Evolutionary conservation across 2,113 vertebrate genomes (phyloP).

Genomic region (Patagioenas fasciata): DNA sequence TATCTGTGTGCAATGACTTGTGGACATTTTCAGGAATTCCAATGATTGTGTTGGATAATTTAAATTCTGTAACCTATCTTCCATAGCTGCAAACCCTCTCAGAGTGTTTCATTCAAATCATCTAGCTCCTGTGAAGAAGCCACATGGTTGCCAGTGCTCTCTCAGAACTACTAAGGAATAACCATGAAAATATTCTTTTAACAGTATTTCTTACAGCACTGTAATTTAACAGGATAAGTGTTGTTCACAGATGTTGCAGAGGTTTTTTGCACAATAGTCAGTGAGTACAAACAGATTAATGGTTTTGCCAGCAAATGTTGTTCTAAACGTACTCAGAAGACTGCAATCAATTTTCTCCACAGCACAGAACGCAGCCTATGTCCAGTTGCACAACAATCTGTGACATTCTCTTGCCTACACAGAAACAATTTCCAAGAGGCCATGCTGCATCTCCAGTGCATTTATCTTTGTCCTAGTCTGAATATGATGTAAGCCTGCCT

Average conservation of each 20-base stretch:
- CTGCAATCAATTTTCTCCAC: neutral
- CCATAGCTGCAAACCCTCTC: neutral
- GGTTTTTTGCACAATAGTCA: neutral
- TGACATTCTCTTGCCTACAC: neutral
- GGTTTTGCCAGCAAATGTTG: neutral
- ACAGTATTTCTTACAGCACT: neutral
- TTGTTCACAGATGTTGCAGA: neutral
- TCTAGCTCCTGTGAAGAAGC: neutral
- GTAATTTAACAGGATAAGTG: neutral
- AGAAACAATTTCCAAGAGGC: neutral
- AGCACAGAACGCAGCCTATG: neutral
- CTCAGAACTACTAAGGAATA: slow-evolving; percentile 4
- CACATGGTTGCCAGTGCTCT: neutral
- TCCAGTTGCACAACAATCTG: neutral
- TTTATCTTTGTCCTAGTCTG: neutral
- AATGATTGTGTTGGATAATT: neutral
- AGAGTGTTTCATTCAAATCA: slow-evolving; percentile 1
- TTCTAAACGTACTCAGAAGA: neutral
- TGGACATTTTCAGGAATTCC: slow-evolving; percentile 23
- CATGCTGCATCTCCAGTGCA: neutral
- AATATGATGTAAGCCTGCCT: neutral
- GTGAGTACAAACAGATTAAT: slow-evolving; percentile 13
- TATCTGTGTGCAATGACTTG: neutral
- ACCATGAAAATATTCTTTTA: slow-evolving; percentile 30
- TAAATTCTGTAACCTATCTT: slow-evolving; percentile 10